Percentiles rank a stretch among this genome's conserved stretches.
Conservation (phyloP, 2,113 vertebrate genomes). For the cattle (Bos taurus) region DNA sequence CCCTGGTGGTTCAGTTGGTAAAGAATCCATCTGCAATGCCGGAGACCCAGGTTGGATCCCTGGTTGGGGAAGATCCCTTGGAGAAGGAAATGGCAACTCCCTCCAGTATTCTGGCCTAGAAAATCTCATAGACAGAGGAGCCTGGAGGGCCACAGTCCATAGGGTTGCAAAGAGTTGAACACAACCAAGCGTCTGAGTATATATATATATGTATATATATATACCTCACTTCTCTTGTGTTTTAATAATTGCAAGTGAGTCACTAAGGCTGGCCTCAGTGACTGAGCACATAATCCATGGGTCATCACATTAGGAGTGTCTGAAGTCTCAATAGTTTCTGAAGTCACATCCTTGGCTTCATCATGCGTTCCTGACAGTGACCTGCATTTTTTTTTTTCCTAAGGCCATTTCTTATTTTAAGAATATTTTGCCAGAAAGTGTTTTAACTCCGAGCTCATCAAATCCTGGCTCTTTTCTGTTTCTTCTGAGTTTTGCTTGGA, state of each 20-base stretch:
- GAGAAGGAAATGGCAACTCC: neutral
- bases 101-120: neutral
- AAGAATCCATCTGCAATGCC: neutral
- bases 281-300: neutral
- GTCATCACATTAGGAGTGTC: neutral
- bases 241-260: neutral
- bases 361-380: neutral
- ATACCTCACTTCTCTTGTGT: neutral
- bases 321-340: neutral
- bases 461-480: neutral
- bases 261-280: neutral
- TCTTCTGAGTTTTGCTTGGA: conserved; percentile 26
- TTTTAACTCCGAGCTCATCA: conserved; percentile 13
- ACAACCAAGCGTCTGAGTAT: neutral
- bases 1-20: neutral
- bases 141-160: neutral
- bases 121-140: neutral
- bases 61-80: neutral
- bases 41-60: neutral
- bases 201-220: neutral
- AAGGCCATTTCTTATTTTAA: neutral
- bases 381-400: neutral
- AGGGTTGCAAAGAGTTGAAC: neutral
- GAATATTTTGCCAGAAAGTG: neutral
- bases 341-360: neutral